A percentile compares a stretch with the other conserved stretches of the same genome.
Evolutionary conservation across 2,797 vertebrate species (phyloP).

Genomic region (Eospalax fontanierii): DNA sequence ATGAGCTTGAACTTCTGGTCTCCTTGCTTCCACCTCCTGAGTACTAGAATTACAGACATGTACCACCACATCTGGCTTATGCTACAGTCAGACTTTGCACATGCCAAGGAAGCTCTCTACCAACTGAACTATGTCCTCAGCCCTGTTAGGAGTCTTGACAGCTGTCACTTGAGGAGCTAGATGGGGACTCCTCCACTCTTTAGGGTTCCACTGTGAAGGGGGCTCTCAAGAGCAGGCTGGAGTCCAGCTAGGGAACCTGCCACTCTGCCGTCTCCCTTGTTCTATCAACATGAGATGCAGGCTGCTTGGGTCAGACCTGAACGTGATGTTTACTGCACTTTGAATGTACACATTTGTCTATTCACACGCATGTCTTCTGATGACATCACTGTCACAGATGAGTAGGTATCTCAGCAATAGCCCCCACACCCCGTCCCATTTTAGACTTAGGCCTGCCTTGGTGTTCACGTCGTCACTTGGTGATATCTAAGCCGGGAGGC

Average conservation of each 20-base stretch:
- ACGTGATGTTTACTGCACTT: neutral
- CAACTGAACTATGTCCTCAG: neutral
- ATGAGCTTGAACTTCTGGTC: neutral
- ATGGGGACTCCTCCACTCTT: fast-evolving
- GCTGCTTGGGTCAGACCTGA: neutral
- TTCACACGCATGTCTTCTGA: neutral
- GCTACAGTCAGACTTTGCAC: neutral
- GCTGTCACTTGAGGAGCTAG: neutral
- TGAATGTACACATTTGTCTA: neutral
- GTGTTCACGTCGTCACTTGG: too few species aligned
- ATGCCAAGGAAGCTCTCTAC: too few species aligned
- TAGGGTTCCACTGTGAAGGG: neutral
- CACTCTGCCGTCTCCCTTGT: neutral
- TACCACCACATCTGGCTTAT: neutral
- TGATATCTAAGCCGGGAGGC: neutral
- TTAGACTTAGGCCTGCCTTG: neutral
- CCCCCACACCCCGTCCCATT: neutral
- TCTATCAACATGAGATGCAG: fast-evolving
- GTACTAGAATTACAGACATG: neutral
- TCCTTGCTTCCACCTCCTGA: neutral
- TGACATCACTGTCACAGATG: neutral
- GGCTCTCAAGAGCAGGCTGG: neutral
- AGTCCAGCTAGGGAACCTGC: neutral
- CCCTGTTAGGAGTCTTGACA: neutral
- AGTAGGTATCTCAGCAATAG: neutral